These are phyloP conservation scores for Dilophus febrilis DNA, from an alignment of 2,888 invertebrate genomes.

Conservation along the genomic window DNA sequence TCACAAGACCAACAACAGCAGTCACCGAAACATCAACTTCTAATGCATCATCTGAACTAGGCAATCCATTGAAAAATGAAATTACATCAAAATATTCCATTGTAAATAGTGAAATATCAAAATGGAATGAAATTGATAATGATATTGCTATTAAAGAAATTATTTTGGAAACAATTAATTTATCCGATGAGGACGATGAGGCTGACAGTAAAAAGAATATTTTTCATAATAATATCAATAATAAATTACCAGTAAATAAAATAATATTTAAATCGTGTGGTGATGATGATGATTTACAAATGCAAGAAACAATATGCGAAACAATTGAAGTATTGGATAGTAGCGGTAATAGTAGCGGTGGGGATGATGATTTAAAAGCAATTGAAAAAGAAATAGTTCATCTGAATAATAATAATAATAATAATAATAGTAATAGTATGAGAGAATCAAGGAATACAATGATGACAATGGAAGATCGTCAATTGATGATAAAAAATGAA, in stretches of 20 bases:
- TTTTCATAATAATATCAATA: not conserved
- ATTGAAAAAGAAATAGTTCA: not conserved
- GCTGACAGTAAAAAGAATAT: not conserved
- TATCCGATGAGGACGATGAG: conserved; percentile 1
- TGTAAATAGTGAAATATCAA: not conserved
- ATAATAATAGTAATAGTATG: not conserved
- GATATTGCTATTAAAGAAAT: conserved; percentile 18
- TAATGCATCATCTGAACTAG: not conserved
- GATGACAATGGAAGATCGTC: not conserved
- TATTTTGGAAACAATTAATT: not conserved
- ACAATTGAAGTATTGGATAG: too few relatives aligned
- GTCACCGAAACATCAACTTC: conserved; percentile 9
- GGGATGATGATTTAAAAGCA: not conserved
- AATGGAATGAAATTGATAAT: conserved; percentile 15
- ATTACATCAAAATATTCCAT: too few relatives aligned
- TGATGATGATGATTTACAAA: too few relatives aligned
- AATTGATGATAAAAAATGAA: conserved; percentile 14
- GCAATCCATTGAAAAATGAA: not conserved
- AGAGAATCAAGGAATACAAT: too few relatives aligned
- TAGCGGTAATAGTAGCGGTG: not conserved
- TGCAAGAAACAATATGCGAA: too few relatives aligned
- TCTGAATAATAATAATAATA: not conserved
- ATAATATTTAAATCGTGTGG: too few relatives aligned
- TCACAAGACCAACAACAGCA: not conserved
- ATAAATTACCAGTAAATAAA: not conserved